Conservation (phyloP, 2,888 invertebrate genomes). For the Pterostichus niger region DNA sequence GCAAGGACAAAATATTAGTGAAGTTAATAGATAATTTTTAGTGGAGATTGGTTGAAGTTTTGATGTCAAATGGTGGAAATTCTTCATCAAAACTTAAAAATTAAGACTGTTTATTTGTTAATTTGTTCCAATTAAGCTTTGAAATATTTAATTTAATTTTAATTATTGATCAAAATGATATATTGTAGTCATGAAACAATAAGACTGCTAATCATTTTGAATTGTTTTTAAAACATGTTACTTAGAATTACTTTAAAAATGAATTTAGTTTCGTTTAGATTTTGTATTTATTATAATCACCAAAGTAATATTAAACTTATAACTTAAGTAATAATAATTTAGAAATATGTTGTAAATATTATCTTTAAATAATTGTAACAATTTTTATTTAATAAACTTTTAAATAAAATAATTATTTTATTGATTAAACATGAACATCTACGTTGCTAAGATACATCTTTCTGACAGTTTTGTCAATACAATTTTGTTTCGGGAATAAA, state of each 20-base stretch:
- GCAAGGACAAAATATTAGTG: slow-evolving; percentile 30
- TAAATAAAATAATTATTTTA: neutral
- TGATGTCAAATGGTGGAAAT: slow-evolving; percentile 8
- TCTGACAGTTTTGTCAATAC: slow-evolving; percentile 38
- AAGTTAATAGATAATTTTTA: slow-evolving; percentile 54
- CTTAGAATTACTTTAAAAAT: slow-evolving; percentile 30
- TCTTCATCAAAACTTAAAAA: slow-evolving; percentile 35
- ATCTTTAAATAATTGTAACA: slow-evolving; percentile 17
- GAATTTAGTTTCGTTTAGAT: neutral
- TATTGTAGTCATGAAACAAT: slow-evolving; percentile 11
- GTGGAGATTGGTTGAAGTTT: slow-evolving; percentile 11
- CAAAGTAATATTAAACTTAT: slow-evolving; percentile 12
- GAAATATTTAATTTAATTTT: neutral
- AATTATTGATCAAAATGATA: slow-evolving; percentile 43
- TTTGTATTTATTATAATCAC: slow-evolving; percentile 44
- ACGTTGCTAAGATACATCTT: slow-evolving; percentile 13
- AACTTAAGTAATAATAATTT: slow-evolving; percentile 20
- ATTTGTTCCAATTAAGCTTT: slow-evolving; percentile 30
- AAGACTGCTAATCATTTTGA: slow-evolving; percentile 39
- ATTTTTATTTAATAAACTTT: slow-evolving; percentile 38
- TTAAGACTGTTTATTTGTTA: slow-evolving; percentile 54
- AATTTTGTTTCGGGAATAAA: neutral
- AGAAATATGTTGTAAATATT: slow-evolving; percentile 6
- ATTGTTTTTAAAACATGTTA: slow-evolving; percentile 38
- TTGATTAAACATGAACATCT: neutral